Evolutionary conservation across 2,797 vertebrate species (phyloP).

Genomic region (Dallia pectoralis): DNA sequence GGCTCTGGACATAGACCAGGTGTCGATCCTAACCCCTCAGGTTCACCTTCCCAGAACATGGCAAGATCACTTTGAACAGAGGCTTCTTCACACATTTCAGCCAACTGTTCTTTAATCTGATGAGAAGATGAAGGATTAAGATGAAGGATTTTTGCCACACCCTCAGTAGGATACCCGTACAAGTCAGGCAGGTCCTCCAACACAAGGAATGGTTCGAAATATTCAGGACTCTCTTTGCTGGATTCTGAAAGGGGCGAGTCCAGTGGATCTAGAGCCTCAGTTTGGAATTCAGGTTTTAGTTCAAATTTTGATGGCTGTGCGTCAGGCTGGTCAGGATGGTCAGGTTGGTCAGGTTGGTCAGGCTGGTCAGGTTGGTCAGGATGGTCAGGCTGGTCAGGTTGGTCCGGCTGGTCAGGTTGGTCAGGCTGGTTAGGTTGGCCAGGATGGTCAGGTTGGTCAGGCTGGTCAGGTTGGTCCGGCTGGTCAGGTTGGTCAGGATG

Average conservation of each 20-base stretch:
- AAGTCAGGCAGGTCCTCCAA: constrained; percentile 39
- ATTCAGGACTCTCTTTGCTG: constrained; percentile 29
- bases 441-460: too few relatives aligned
- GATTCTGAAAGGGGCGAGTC: constrained; percentile 30
- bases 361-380: too few relatives aligned
- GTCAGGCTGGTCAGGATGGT: constrained; percentile 45
- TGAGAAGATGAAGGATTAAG: constrained; percentile 16
- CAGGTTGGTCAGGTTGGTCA: too few relatives aligned
- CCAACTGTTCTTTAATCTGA: constrained; percentile 25
- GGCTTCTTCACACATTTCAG: constrained; percentile 10
- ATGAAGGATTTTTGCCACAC: not conserved
- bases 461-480: too few relatives aligned
- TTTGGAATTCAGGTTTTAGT: constrained; percentile 49
- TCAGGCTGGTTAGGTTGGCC: too few relatives aligned
- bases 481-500: too few relatives aligned
- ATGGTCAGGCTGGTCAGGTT: too few relatives aligned
- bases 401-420: too few relatives aligned
- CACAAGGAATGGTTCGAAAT: constrained; percentile 24
- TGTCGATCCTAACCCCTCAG: constrained; percentile 26
- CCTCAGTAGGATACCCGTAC: constrained; percentile 22
- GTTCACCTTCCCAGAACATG: constrained; percentile 31
- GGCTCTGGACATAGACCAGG: constrained; percentile 39
- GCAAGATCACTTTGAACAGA: constrained; percentile 22
- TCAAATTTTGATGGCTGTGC: constrained; percentile 53
- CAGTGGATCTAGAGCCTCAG: constrained; percentile 29